A percentile compares a stretch with the other conserved stretches of the same genome.
Conservation (phyloP, 2,797 vertebrate genomes). For the Malacoraja senta region DNA sequence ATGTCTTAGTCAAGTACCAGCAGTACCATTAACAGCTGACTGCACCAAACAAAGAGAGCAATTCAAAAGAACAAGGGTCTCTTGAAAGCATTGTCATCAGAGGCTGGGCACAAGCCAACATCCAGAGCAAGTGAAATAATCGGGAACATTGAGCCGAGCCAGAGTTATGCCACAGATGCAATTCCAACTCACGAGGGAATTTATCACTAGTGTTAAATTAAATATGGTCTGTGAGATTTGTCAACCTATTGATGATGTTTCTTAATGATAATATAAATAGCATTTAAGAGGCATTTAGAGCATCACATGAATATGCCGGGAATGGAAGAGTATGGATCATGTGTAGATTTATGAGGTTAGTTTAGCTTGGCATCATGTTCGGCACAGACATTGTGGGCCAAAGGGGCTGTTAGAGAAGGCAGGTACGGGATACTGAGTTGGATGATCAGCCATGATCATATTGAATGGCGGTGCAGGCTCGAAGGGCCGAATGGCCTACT, state of each 20-base stretch:
- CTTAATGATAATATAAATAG: background rate
- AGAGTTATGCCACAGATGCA: background rate
- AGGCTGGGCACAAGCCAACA: conserved; percentile 12
- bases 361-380: too few relatives aligned
- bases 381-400: too few relatives aligned
- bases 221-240: background rate
- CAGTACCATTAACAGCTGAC: conserved; percentile 45
- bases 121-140: background rate
- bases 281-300: too few relatives aligned
- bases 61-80: conserved; percentile 39
- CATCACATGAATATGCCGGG: too few relatives aligned
- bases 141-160: background rate
- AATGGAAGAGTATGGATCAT: too few relatives aligned
- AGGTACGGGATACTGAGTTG: too few relatives aligned
- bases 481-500: too few relatives aligned
- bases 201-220: background rate
- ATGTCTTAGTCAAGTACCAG: conserved; percentile 40
- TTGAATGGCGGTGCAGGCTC: too few relatives aligned
- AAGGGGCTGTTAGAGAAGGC: too few relatives aligned
- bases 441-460: too few relatives aligned
- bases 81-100: conserved; percentile 23
- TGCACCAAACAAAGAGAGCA: conserved; percentile 21
- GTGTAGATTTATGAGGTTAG: too few relatives aligned
- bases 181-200: background rate
- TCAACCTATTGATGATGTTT: background rate